Percentiles rank a stretch among this genome's conserved stretches.
Evolutionary conservation across 2,797 vertebrate genomes (phyloP).

Genomic region (Chrysolophus pictus): DNA sequence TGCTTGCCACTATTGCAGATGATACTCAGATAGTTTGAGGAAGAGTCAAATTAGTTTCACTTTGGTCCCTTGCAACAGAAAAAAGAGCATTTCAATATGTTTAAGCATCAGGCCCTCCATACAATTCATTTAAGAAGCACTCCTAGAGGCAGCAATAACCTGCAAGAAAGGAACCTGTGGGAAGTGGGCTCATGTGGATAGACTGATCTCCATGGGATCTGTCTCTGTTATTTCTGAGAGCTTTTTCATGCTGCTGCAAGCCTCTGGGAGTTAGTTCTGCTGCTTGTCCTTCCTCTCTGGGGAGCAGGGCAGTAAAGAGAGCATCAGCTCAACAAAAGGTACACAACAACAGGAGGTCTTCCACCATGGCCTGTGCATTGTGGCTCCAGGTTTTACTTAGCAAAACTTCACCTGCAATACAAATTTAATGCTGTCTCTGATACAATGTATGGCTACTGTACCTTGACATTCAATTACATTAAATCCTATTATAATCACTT

Average conservation of each 20-base stretch:
- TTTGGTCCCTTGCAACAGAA: neutral
- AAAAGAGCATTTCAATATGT: neutral
- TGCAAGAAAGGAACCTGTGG: neutral
- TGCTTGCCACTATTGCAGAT: neutral
- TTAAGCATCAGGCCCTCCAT: neutral
- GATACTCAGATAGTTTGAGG: neutral
- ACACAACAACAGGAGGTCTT: constrained; percentile 9
- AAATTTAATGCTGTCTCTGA: constrained; percentile 74
- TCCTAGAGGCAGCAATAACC: neutral
- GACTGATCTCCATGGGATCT: neutral
- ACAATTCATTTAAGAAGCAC: neutral
- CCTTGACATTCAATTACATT: constrained; percentile 83
- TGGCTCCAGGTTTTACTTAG: constrained; percentile 67
- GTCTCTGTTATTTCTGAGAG: neutral
- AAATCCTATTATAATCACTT: constrained; percentile 84
- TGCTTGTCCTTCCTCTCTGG: neutral
- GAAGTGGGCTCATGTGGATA: accelerated
- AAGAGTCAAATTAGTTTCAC: neutral
- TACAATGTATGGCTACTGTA: constrained; percentile 78
- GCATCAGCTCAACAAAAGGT: neutral
- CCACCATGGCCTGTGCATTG: constrained; percentile 19
- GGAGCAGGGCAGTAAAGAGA: constrained; percentile 2
- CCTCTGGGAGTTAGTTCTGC: neutral
- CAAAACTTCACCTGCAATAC: constrained; percentile 69
- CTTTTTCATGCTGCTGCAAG: neutral